Evolutionary conservation across 2,113 vertebrate species (phyloP).

Genomic region (Sceloporus tristichus): DNA sequence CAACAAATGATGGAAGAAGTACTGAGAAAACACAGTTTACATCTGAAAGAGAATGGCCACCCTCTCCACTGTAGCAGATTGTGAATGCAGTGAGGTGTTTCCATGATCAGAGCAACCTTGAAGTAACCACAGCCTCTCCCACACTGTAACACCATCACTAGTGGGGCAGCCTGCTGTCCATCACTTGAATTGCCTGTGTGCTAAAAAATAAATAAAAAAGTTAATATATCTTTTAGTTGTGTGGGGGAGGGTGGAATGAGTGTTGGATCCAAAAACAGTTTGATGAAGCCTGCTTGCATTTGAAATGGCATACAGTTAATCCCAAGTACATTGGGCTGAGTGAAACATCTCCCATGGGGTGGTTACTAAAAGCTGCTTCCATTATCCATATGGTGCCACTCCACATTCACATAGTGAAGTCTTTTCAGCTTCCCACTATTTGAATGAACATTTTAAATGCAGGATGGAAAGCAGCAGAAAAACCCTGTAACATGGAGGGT

Average conservation of each 20-base stretch:
- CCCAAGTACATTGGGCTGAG: conserved; percentile 20
- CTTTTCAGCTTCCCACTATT: conserved; percentile 9
- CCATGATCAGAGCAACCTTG: not conserved
- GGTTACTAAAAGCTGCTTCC: conserved; percentile 8
- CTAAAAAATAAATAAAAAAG: not conserved
- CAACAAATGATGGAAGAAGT: not conserved
- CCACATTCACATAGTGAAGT: not conserved
- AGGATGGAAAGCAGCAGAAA: not conserved
- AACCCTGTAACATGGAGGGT: not conserved
- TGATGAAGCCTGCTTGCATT: conserved; percentile 10
- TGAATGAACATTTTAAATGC: not conserved
- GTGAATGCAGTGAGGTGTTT: not conserved
- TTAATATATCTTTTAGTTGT: not conserved
- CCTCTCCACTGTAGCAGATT: not conserved
- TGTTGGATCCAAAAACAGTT: not conserved
- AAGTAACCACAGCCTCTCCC: not conserved
- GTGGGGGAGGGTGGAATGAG: not conserved
- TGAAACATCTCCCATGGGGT: conserved; percentile 2
- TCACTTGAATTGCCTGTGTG: not conserved
- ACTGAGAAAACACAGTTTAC: not conserved
- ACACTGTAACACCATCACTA: not conserved
- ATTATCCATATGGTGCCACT: conserved; percentile 21
- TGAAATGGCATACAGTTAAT: conserved; percentile 23
- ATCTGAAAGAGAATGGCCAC: not conserved
- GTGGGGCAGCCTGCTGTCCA: not conserved